Conservation (phyloP, 2,888 invertebrate genomes). For the Spodoptera picta region DNA sequence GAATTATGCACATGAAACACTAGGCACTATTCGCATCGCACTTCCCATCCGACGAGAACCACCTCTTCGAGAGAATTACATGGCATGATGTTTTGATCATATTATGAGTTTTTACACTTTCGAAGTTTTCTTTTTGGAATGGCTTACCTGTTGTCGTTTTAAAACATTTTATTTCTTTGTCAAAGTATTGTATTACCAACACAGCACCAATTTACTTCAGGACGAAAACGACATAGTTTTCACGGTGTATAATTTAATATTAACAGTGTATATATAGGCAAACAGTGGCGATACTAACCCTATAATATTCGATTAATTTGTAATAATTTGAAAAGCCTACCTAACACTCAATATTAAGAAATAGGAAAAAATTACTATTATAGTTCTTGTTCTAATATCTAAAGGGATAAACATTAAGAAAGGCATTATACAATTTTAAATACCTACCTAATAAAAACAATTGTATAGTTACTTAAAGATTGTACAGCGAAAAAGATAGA, state of each 20-base stretch:
- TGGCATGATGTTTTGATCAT: no score
- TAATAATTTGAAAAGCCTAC: constrained; percentile 51
- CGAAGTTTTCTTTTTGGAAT: no score
- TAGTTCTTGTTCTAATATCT: constrained; percentile 32
- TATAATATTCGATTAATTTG: constrained; percentile 30
- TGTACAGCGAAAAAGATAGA: constrained; percentile 17
- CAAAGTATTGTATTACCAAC: no score
- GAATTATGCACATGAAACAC: no score
- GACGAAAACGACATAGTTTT: no score
- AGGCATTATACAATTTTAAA: constrained; percentile 55
- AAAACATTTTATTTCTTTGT: no score
- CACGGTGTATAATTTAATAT: neutral
- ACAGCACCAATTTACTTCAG: no score
- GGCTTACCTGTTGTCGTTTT: no score
- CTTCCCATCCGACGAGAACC: no score
- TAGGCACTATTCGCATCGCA: no score
- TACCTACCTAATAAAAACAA: constrained; percentile 50
- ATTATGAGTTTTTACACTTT: no score
- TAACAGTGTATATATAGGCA: constrained; percentile 30
- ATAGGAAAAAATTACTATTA: constrained; percentile 42
- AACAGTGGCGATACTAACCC: constrained; percentile 22
- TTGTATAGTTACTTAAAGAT: constrained; percentile 15
- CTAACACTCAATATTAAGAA: constrained; percentile 51
- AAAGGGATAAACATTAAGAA: constrained; percentile 45
- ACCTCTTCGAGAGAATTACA: no score